phyloP scores from a whole-genome alignment of 2,888 invertebrate species.

The Phoenoteleia sp. region DNA sequence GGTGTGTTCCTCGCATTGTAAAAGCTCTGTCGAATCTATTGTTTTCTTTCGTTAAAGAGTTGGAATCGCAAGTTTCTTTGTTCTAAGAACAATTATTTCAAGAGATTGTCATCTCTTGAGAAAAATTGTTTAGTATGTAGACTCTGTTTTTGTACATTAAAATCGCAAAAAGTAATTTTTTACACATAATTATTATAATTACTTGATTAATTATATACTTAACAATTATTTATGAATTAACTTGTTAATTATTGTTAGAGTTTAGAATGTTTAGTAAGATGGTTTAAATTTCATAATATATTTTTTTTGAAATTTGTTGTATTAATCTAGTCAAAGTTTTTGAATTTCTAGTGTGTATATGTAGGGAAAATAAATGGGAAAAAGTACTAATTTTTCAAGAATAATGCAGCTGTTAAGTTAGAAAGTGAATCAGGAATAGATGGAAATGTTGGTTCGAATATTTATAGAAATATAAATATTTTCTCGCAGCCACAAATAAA shows the following conservation, averaged over 20 bases:
- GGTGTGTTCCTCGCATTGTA: slow-evolving; percentile 69
- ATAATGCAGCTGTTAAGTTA: no score
- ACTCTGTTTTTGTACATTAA: slow-evolving; percentile 38
- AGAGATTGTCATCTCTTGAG: no score
- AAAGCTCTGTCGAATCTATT: slow-evolving; percentile 37
- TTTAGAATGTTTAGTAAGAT: slow-evolving; percentile 9
- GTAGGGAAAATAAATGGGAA: slow-evolving; percentile 7
- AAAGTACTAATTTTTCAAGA: no score
- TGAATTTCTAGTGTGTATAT: not conserved
- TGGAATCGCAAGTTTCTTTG: no score
- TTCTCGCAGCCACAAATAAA: slow-evolving; percentile 73
- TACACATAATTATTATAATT: slow-evolving; percentile 34
- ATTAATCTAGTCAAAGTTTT: slow-evolving; percentile 1
- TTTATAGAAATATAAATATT: slow-evolving; percentile 82
- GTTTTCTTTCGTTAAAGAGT: slow-evolving; percentile 28
- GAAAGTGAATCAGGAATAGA: no score
- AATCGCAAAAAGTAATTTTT: slow-evolving; percentile 40
- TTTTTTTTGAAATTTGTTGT: not conserved
- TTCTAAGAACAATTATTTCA: no score
- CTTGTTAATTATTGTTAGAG: slow-evolving; percentile 41
- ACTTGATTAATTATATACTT: slow-evolving; percentile 9
- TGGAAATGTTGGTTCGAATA: slow-evolving; percentile 75
- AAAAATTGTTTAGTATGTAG: slow-evolving; percentile 1
- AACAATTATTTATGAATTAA: slow-evolving; percentile 39
- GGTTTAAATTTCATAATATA: not conserved